Percentiles rank a stretch among this genome's conserved stretches.
phyloP scores from a whole-genome alignment of 2,797 vertebrate genomes.

The Neosilurus mollespiculum region DNA sequence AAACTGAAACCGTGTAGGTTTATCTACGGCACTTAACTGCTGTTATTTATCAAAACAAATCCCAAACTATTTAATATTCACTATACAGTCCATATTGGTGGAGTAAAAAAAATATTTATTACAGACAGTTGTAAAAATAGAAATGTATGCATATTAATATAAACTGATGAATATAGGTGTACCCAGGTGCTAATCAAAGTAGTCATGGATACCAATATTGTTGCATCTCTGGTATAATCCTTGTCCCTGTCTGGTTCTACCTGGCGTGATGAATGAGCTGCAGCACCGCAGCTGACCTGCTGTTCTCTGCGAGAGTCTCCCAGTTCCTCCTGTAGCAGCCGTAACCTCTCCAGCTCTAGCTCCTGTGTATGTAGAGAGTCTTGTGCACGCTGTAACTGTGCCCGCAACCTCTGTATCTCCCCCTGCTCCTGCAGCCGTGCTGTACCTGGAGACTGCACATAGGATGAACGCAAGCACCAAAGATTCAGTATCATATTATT shows the following conservation, averaged over 20 bases:
- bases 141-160: neutral
- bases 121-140: neutral
- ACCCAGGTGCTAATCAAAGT: neutral
- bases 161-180: neutral
- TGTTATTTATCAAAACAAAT: neutral
- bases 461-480: neutral
- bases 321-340: constrained; percentile 73
- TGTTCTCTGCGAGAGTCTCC: constrained; percentile 75
- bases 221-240: neutral
- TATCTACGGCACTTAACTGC: neutral
- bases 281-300: constrained; percentile 71
- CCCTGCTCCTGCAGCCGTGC: constrained; percentile 71
- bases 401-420: constrained; percentile 77
- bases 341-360: constrained; percentile 81
- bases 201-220: neutral
- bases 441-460: constrained; percentile 34
- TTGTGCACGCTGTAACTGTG: constrained; percentile 79
- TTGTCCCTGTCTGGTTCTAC: constrained; percentile 28
- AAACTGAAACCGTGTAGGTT: neutral
- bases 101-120: neutral
- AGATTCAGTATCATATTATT: neutral
- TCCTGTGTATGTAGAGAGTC: constrained; percentile 79
- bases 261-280: constrained; percentile 30
- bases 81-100: neutral
- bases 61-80: neutral